A percentile compares a stretch with the other conserved stretches of the same genome.
These are phyloP conservation scores for Germaria angustata DNA, from an alignment of 2,888 invertebrate species.

Conservation along the genomic window DNA sequence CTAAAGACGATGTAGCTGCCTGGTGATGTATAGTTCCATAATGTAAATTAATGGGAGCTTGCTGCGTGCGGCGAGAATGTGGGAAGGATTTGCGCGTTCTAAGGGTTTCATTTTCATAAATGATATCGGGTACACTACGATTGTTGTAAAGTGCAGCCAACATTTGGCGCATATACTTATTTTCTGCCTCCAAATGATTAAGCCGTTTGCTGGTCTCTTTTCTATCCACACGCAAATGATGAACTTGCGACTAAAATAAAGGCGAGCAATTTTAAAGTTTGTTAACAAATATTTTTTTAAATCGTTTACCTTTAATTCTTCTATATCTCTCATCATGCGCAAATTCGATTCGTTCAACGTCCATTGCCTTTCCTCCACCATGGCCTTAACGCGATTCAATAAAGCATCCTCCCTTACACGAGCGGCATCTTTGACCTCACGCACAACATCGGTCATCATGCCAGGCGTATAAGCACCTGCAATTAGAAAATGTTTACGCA, in stretches of 20 bases:
- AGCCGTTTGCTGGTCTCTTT: slow-evolving; percentile 85
- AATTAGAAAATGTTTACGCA: slow-evolving; percentile 55
- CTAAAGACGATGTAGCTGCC: slow-evolving; percentile 70
- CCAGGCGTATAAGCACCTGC: slow-evolving; percentile 84
- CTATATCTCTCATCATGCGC: slow-evolving; percentile 79
- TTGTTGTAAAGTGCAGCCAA: slow-evolving; percentile 76
- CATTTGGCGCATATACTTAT: slow-evolving; percentile 81
- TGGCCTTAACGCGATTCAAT: slow-evolving; percentile 79
- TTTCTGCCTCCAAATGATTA: slow-evolving; percentile 85
- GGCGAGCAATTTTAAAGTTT: not conserved
- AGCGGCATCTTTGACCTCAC: slow-evolving; percentile 87
- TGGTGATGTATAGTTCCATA: slow-evolving; percentile 78
- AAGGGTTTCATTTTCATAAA: slow-evolving; percentile 77
- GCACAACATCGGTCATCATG: slow-evolving; percentile 86
- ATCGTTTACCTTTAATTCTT: slow-evolving; percentile 78
- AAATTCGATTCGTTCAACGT: slow-evolving; percentile 78
- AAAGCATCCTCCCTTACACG: slow-evolving; percentile 87
- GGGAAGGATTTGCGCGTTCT: slow-evolving; percentile 74
- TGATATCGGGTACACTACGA: slow-evolving; percentile 72
- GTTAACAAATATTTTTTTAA: not conserved
- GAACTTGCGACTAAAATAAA: slow-evolving; percentile 83
- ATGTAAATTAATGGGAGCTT: slow-evolving; percentile 75
- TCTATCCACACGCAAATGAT: slow-evolving; percentile 84
- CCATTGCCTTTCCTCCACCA: slow-evolving; percentile 80
- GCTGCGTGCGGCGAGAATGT: slow-evolving; percentile 73